phyloP scores from a whole-genome alignment of 2,888 invertebrate species.

The Limnephilus lunatus region DNA sequence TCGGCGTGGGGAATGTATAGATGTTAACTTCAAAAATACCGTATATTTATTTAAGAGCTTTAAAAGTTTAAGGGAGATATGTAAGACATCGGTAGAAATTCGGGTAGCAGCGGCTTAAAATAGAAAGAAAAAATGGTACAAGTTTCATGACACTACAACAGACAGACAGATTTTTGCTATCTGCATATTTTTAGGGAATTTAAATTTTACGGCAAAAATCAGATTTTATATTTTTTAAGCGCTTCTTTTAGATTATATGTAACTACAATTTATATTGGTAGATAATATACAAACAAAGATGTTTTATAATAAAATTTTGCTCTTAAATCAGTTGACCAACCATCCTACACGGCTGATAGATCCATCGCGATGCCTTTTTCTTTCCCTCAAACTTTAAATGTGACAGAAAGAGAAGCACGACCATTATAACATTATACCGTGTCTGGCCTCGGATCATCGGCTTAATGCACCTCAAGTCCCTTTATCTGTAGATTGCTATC shows the following conservation, averaged over 20 bases:
- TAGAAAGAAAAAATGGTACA: not conserved
- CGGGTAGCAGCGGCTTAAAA: no score
- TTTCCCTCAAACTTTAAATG: not conserved
- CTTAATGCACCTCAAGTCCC: not conserved
- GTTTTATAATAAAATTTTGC: not conserved
- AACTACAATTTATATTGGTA: no score
- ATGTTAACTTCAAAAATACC: no score
- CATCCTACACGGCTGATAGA: not conserved
- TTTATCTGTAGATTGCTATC: constrained; percentile 28
- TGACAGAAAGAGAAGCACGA: not conserved
- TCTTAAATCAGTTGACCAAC: not conserved
- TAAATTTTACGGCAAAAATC: no score
- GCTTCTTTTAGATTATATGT: no score
- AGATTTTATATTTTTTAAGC: no score
- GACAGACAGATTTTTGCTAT: no score
- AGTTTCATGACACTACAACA: not conserved
- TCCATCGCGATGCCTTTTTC: not conserved
- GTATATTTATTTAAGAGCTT: no score
- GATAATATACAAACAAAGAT: not conserved
- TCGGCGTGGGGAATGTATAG: no score
- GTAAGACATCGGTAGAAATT: no score
- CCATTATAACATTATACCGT: not conserved
- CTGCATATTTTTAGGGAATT: not conserved
- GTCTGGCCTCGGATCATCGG: not conserved
- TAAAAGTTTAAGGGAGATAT: no score